Percentiles rank a stretch among this genome's conserved stretches.
Conservation (phyloP, 1,140 invertebrate species). For the Hypsibius dujardini region DNA sequence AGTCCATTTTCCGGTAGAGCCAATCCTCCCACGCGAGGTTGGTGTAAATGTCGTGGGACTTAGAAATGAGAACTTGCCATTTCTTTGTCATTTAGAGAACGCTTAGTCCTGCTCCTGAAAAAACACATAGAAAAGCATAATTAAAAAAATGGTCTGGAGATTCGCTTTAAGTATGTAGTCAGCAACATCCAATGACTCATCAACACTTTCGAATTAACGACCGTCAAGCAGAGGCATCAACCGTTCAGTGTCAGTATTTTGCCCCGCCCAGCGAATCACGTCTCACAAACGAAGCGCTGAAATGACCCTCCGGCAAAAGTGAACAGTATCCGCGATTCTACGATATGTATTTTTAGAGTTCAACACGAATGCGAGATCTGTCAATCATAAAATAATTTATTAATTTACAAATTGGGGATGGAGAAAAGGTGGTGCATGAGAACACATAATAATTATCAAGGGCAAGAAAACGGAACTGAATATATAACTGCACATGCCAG, state of each 20-base stretch:
- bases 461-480: too few relatives aligned
- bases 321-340: too few relatives aligned
- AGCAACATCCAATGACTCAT: not conserved
- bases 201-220: not conserved
- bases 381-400: too few relatives aligned
- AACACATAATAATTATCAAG: too few relatives aligned
- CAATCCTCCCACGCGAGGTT: slow-evolving; percentile 87
- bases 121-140: not conserved
- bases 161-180: not conserved
- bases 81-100: not conserved
- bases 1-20: slow-evolving; percentile 68
- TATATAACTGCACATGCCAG: too few relatives aligned
- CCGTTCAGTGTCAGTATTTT: not conserved
- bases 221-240: not conserved
- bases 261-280: not conserved
- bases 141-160: not conserved
- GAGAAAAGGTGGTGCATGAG: too few relatives aligned
- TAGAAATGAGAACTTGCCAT: slow-evolving; percentile 58
- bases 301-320: too few relatives aligned
- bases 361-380: too few relatives aligned
- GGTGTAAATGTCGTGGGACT: slow-evolving; percentile 66
- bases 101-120: too few relatives aligned
- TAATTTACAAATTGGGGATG: too few relatives aligned
- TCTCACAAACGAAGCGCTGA: too few relatives aligned
- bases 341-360: too few relatives aligned